A percentile compares a stretch with the other conserved stretches of the same genome.
phyloP scores from a whole-genome alignment of 2,113 vertebrate species.

The Neodon shergylaensis region DNA sequence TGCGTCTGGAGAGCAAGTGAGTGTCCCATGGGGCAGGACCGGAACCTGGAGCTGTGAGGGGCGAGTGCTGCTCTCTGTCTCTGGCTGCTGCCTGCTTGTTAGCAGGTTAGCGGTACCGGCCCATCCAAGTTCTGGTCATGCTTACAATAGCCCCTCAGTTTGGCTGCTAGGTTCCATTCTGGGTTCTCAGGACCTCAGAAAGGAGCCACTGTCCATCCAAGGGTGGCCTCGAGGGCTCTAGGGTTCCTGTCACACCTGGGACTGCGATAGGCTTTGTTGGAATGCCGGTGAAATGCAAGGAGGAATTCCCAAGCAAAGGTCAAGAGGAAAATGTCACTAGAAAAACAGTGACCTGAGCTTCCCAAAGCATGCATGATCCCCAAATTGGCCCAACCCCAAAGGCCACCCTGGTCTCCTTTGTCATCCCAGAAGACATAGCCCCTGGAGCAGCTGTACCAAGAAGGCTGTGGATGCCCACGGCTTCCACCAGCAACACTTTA shows the following conservation, averaged over 20 bases:
- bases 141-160: neutral
- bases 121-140: neutral
- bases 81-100: neutral
- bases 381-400: neutral
- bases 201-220: neutral
- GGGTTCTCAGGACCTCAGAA: neutral
- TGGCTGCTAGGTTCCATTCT: neutral
- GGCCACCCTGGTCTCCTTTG: neutral
- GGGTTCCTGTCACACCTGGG: neutral
- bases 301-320: neutral
- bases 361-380: neutral
- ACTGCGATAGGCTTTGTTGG: neutral
- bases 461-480: neutral
- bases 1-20: constrained; percentile 97
- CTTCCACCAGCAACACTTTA: neutral
- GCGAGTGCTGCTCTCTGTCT: rapidly evolving
- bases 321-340: neutral
- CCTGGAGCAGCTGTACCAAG: neutral
- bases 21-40: constrained; percentile 68
- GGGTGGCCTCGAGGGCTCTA: neutral
- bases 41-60: rapidly evolving
- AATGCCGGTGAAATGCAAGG: neutral
- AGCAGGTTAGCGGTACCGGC: rapidly evolving
- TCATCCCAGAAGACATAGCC: neutral
- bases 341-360: neutral